Conservation (phyloP, 2,888 invertebrate genomes). For the Phaedon cochleariae region DNA sequence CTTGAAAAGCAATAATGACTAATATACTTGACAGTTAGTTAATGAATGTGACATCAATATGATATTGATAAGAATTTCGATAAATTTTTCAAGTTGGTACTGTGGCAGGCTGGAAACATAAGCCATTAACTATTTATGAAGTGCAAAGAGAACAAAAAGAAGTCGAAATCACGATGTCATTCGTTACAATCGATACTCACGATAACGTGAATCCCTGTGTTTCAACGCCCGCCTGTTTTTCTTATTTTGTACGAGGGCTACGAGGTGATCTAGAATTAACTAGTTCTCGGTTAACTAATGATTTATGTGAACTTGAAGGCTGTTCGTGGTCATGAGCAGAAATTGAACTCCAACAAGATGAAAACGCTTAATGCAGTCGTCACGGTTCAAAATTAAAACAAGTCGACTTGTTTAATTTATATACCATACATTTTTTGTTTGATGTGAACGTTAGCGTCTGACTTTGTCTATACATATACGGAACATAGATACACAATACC, state of each 20-base stretch:
- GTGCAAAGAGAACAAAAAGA: constrained; percentile 56
- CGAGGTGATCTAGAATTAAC: constrained; percentile 18
- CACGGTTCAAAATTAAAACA: background rate
- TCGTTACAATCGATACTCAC: constrained; percentile 55
- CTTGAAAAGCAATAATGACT: too few species aligned
- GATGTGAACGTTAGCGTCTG: too few species aligned
- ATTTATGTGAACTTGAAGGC: constrained; percentile 10
- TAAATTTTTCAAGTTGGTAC: constrained; percentile 19
- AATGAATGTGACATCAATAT: too few species aligned
- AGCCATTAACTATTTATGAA: constrained; percentile 58
- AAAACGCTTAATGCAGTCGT: background rate
- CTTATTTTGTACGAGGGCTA: constrained; percentile 29
- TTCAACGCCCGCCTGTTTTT: constrained; percentile 41
- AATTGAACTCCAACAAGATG: background rate
- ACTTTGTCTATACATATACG: too few species aligned
- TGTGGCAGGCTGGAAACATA: constrained; percentile 39
- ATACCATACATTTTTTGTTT: background rate
- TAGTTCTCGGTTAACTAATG: constrained; percentile 11
- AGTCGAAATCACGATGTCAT: constrained; percentile 59
- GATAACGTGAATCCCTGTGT: constrained; percentile 54
- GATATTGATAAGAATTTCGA: background rate
- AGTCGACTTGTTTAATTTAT: background rate
- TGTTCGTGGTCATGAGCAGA: constrained; percentile 21
- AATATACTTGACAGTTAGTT: too few species aligned
- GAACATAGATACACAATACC: too few species aligned